Evolutionary conservation across 53 echinoderm and acorn worm genomes (phyloP).

Genomic region (Luidia sarsii): DNA sequence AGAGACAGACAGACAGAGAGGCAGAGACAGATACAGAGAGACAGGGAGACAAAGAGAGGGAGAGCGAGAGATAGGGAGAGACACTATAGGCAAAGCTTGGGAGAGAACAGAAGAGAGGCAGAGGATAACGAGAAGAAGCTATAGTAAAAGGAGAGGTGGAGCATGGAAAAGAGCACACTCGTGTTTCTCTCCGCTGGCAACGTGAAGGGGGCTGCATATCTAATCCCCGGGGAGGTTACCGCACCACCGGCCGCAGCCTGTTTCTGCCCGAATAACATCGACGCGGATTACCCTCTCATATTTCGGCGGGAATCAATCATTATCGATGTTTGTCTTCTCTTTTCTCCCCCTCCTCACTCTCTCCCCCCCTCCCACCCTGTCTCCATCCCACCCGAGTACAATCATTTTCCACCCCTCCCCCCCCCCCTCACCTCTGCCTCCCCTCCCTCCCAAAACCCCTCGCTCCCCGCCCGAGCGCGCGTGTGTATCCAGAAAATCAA

Average conservation of each 20-base stretch:
- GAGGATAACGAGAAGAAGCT: neutral
- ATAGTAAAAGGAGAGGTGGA: neutral
- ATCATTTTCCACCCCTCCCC: neutral
- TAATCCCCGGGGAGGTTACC: conserved; percentile 24
- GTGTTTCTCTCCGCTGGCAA: conserved; percentile 48
- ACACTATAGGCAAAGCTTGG: conserved; percentile 15
- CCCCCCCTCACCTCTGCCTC: neutral
- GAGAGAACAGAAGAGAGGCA: neutral
- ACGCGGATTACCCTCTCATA: conserved; percentile 53
- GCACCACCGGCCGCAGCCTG: conserved; percentile 3
- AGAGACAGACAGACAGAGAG: neutral
- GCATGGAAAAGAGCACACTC: conserved; percentile 26
- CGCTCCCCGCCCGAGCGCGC: neutral
- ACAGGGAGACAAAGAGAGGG: neutral
- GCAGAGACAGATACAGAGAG: neutral
- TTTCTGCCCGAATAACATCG: conserved; percentile 47
- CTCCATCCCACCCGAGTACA: conserved; percentile 1
- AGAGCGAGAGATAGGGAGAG: neutral
- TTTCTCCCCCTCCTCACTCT: neutral
- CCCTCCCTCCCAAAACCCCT: neutral
- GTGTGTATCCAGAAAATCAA: too few species aligned
- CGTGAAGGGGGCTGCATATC: conserved; percentile 44
- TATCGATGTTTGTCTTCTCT: conserved; percentile 44
- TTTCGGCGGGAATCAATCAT: conserved; percentile 50
- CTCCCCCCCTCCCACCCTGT: too few species aligned